A percentile compares a stretch with the other conserved stretches of the same genome.
Evolutionary conservation across 1,140 invertebrate genomes (phyloP).

Genomic region (Uloborus diversus): DNA sequence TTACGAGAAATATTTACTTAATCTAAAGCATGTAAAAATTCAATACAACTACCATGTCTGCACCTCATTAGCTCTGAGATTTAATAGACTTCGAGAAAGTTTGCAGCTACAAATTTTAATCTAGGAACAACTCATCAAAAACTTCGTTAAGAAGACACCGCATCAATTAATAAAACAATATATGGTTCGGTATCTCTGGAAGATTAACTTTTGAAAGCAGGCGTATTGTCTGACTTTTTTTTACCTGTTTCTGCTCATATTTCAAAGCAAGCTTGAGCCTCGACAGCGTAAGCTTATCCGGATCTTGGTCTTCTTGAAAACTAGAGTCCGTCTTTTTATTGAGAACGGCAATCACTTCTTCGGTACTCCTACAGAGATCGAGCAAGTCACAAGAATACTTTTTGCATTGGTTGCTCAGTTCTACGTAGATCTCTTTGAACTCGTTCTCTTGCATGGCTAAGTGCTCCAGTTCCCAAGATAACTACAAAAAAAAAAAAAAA

Average conservation of each 20-base stretch:
- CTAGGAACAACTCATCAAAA: too few relatives aligned
- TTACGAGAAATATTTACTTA: too few relatives aligned
- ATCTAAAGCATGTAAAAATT: too few relatives aligned
- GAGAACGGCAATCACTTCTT: slow-evolving; percentile 70
- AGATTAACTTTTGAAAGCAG: too few relatives aligned
- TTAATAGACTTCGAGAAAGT: too few relatives aligned
- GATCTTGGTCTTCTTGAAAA: slow-evolving; percentile 62
- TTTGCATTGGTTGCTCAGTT: slow-evolving; percentile 68
- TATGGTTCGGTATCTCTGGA: too few relatives aligned
- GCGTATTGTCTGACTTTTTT: too few relatives aligned
- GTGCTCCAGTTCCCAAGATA: slow-evolving; percentile 70
- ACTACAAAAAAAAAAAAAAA: slow-evolving; percentile 65
- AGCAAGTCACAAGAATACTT: slow-evolving; percentile 71
- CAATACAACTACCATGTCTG: too few relatives aligned
- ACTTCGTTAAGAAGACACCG: too few relatives aligned
- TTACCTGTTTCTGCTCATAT: slow-evolving; percentile 72
- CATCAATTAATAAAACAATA: too few relatives aligned
- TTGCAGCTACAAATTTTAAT: too few relatives aligned
- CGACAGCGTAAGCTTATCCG: slow-evolving; percentile 69
- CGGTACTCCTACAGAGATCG: slow-evolving; percentile 71
- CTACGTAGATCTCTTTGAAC: slow-evolving; percentile 69
- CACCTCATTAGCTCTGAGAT: too few relatives aligned
- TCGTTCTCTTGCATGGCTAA: slow-evolving; percentile 71
- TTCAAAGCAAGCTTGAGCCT: slow-evolving; percentile 71
- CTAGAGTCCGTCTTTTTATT: slow-evolving; percentile 61